Base-by-base conservation (phyloP, 2,888 invertebrate genomes). In the Eristalis arbustorum region DNA sequence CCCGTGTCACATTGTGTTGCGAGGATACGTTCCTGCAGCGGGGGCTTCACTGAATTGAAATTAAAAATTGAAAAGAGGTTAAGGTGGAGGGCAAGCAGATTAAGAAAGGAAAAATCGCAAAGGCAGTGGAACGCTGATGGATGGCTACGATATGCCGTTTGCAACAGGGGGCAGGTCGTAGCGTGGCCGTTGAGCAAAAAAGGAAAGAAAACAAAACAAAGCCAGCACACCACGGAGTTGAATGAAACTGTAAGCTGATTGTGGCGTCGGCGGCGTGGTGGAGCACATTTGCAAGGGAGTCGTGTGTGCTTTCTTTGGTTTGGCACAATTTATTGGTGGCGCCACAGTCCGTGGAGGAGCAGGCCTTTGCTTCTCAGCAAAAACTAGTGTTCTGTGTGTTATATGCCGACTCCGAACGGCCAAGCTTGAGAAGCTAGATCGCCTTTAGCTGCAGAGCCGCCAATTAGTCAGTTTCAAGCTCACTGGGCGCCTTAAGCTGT, bases 21-120 rank as follows among this genome's bases (percentile, higher is more conserved):
- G 76, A 72, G 76, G 67, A 71, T 76, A 77, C 74, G 57, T 66
- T 82, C n/a, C 2, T 82, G 82, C 72, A 82, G 73, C 74, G 73
- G 66, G 66, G 83, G 83, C 71, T 68, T 71, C 83, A 49, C 72
- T 79, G 67, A 83, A 87, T 83, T 78, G 74, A 83, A 87, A 87
- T 83, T 87, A 79, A 87, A 87, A 83, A 87, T 83, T 87, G 78
- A 83, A 87, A 83, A 87, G 87, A 78, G 87, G 78, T 75, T 79
- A 75, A 82, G 84, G 76, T 76, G 62, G 84, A 80, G 82, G 76
- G 74, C 77, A 49, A 49, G 18, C 49, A 74, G 76, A 28, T 73
- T 57, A 66, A 83, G 71, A 67, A 75, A 37, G 62, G 78, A 74
- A n/a, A n/a, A n/a, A 69, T 67, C 31, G 56, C 59, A 25, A 59